Percentiles rank a stretch among this genome's conserved stretches.
phyloP scores from a whole-genome alignment of 2,797 vertebrate species.

The Schizopygopsis pylzovi region DNA sequence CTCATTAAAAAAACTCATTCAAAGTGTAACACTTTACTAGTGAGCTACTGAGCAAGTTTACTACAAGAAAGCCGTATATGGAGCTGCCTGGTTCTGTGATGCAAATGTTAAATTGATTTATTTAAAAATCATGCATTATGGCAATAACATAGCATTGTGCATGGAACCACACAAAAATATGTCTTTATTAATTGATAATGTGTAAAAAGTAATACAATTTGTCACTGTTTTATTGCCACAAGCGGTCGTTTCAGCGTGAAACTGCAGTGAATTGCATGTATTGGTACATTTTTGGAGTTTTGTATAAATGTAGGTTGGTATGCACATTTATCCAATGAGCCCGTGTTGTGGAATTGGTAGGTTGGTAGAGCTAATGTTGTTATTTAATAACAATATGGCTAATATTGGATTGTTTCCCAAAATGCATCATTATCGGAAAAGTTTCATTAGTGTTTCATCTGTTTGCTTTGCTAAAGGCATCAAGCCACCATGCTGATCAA shows the following conservation, averaged over 20 bases:
- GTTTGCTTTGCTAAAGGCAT: constrained; percentile 19
- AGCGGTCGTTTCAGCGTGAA: neutral
- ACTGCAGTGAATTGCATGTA: too few relatives aligned
- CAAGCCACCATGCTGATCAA: neutral
- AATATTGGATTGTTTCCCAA: neutral
- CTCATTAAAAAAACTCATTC: neutral
- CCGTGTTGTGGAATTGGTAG: neutral
- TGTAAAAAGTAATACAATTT: neutral
- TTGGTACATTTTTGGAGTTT: neutral
- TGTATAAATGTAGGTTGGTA: neutral
- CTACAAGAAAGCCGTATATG: neutral
- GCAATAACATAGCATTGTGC: neutral
- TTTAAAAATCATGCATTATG: neutral
- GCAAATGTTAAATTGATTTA: neutral
- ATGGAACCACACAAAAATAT: neutral
- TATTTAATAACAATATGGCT: neutral
- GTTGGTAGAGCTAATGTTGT: neutral
- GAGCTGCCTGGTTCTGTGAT: neutral
- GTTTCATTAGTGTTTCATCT: constrained; percentile 1
- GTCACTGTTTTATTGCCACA: neutral
- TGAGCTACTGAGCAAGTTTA: neutral
- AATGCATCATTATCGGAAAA: neutral
- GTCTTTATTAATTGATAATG: neutral
- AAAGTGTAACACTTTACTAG: neutral
- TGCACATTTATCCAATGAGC: neutral